Conservation (phyloP, 2,113 vertebrate genomes). For the Neolamprologus falcicula region DNA sequence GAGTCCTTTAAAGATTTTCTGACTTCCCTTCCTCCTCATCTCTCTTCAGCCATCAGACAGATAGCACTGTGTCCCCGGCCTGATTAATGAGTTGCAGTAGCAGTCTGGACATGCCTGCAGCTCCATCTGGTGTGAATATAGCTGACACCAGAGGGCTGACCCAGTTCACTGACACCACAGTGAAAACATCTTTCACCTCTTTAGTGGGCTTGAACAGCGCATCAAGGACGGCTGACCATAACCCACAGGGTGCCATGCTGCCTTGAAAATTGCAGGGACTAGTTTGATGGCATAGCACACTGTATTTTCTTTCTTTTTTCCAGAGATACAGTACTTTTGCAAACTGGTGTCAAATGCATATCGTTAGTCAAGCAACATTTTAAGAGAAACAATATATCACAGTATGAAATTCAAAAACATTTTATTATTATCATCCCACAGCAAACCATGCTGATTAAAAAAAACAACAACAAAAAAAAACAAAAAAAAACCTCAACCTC, state of each 20-base stretch:
- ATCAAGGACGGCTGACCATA: neutral
- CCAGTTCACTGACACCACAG: neutral
- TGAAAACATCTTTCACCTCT: slow-evolving; percentile 3
- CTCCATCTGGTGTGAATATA: slow-evolving; percentile 26
- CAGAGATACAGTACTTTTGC: neutral
- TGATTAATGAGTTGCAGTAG: slow-evolving; percentile 28
- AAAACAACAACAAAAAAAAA: rapidly evolving
- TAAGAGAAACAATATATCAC: neutral
- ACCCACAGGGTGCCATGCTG: neutral
- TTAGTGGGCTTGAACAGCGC: neutral
- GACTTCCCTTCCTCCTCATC: neutral
- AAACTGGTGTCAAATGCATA: neutral
- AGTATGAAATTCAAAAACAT: slow-evolving; percentile 1
- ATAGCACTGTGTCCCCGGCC: neutral
- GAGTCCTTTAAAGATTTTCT: neutral
- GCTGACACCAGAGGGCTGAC: neutral
- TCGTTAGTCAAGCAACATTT: neutral
- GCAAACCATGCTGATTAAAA: slow-evolving; percentile 25
- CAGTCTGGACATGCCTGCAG: neutral
- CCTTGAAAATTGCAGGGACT: neutral
- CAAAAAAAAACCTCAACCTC: neutral
- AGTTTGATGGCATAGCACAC: neutral
- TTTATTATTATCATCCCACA: slow-evolving; percentile 47
- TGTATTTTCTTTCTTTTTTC: neutral
- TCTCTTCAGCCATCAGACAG: neutral